Evolutionary conservation across 2,113 vertebrate species (phyloP).

Genomic region (Etia nguti): DNA sequence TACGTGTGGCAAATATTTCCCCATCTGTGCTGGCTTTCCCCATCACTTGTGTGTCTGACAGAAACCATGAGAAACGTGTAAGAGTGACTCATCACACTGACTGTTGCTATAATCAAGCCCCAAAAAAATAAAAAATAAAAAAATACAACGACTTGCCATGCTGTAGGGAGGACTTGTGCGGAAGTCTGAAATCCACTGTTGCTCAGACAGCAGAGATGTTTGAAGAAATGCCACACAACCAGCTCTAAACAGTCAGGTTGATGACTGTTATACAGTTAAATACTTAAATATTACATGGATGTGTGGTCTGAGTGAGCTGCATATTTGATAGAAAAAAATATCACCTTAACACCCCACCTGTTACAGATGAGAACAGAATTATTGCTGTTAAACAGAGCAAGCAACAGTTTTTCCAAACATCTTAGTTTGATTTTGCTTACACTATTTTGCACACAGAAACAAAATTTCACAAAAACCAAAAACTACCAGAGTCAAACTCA

Average conservation of each 20-base stretch:
- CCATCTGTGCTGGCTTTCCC: background rate
- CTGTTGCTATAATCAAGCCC: background rate
- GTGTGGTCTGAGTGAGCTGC: background rate
- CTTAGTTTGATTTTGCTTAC: background rate
- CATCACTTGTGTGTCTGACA: background rate
- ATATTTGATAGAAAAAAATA: background rate
- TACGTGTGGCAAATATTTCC: background rate
- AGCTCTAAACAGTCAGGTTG: background rate
- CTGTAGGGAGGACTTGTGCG: background rate
- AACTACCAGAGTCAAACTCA: background rate
- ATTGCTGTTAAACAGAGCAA: background rate
- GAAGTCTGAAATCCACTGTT: background rate
- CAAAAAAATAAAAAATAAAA: background rate
- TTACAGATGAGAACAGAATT: background rate
- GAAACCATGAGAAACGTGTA: background rate
- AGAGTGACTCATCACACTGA: background rate
- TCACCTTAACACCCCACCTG: background rate
- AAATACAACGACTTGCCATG: background rate
- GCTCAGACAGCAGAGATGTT: background rate
- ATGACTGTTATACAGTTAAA: background rate
- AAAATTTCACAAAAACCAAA: background rate
- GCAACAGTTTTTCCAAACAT: background rate
- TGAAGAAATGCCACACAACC: background rate
- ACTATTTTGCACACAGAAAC: background rate
- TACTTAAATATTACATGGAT: background rate